Conservation (phyloP, 2,888 invertebrate species). For the Onchidella celtica region DNA sequence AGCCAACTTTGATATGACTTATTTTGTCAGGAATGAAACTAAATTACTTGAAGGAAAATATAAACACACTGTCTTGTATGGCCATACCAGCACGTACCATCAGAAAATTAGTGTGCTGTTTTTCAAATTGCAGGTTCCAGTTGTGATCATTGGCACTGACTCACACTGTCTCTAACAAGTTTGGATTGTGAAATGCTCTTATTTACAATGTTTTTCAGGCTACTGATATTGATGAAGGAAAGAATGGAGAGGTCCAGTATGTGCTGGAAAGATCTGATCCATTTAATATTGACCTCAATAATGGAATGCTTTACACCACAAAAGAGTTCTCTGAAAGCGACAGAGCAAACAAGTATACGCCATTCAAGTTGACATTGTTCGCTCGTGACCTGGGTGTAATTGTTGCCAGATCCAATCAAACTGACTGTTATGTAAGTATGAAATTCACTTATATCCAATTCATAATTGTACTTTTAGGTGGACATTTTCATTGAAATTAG, state of each 20-base stretch:
- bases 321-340: slow-evolving; percentile 44
- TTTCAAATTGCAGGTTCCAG: no score
- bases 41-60: no score
- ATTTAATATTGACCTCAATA: slow-evolving; percentile 79
- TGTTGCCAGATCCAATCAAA: neutral
- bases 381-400: slow-evolving; percentile 61
- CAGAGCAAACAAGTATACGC: neutral
- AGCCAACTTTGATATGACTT: no score
- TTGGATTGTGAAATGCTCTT: no score
- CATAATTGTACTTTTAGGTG: neutral
- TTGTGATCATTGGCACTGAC: no score
- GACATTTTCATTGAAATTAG: no score
- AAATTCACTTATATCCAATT: no score
- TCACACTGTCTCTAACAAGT: no score
- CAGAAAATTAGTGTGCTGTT: no score
- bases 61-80: no score
- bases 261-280: slow-evolving; percentile 81
- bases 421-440: slow-evolving; percentile 48
- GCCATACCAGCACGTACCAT: no score
- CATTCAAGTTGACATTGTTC: slow-evolving; percentile 54
- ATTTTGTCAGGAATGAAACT: no score
- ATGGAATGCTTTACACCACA: slow-evolving; percentile 56
- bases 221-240: slow-evolving; percentile 91
- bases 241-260: slow-evolving; percentile 90
- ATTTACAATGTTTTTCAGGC: slow-evolving; percentile 86